Evolutionary conservation across 1,140 invertebrate genomes (phyloP).

Genomic region (Pinna nobilis): DNA sequence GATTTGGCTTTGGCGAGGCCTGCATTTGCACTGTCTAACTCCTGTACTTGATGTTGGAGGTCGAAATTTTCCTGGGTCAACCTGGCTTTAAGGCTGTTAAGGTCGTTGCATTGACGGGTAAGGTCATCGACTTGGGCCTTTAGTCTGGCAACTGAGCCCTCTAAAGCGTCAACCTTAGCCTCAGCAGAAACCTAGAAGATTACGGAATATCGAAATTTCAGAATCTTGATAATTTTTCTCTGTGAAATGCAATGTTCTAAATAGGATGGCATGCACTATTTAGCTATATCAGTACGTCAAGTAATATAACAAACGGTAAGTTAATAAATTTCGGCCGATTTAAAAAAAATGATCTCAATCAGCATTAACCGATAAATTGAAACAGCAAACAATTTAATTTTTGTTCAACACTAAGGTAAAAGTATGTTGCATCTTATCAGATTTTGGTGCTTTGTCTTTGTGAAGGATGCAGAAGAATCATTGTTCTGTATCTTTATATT

Average conservation of each 20-base stretch:
- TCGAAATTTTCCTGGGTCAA: conserved; percentile 75
- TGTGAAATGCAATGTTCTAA: background rate
- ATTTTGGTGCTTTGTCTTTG: no score
- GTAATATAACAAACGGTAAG: background rate
- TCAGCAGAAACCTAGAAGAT: conserved; percentile 67
- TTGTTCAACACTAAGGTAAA: no score
- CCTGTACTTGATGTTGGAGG: conserved; percentile 72
- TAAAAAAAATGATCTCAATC: no score
- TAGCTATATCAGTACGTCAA: background rate
- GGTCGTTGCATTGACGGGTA: conserved; percentile 70
- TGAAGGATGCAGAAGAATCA: no score
- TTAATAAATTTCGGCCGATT: no score
- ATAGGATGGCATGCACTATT: background rate
- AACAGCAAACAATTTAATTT: no score
- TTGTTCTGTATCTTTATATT: no score
- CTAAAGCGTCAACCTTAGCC: conserved; percentile 68
- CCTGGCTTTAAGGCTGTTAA: conserved; percentile 65
- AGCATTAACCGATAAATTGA: no score
- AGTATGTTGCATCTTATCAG: no score
- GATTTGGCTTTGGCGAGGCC: conserved; percentile 70
- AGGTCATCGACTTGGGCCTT: conserved; percentile 73
- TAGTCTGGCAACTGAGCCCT: conserved; percentile 63
- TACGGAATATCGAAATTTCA: no score
- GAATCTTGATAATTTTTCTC: no score
- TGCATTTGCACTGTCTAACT: conserved; percentile 72